Conservation (phyloP, 2,888 invertebrate genomes). For the Lasioglossum pauxillum region DNA sequence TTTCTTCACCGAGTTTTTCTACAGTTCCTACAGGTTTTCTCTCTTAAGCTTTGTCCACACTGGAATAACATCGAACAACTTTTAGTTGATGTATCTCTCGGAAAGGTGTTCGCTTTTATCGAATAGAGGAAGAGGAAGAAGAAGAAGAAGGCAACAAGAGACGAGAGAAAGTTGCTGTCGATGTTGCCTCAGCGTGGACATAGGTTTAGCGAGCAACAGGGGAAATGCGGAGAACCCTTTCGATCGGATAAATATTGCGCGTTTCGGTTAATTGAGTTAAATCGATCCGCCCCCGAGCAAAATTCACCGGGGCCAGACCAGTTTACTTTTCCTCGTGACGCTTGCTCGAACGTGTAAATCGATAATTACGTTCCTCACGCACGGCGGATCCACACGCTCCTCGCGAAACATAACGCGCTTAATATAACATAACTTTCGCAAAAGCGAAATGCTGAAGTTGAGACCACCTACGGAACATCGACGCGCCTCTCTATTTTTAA, state of each 20-base stretch:
- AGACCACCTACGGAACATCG: neutral
- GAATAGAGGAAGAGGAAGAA: neutral
- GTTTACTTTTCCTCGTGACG: conserved; percentile 11
- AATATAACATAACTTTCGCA: neutral
- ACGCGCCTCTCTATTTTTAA: neutral
- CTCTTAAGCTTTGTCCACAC: neutral
- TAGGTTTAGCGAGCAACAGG: neutral
- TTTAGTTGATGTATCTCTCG: neutral
- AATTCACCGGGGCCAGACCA: neutral
- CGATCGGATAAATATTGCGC: neutral
- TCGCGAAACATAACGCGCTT: neutral
- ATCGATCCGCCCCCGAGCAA: neutral
- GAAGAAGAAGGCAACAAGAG: neutral
- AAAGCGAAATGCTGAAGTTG: neutral
- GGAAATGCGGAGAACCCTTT: neutral
- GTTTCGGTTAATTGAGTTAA: neutral
- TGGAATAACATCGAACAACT: neutral
- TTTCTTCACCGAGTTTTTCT: neutral
- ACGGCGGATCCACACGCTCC: neutral
- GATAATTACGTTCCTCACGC: conserved; percentile 30
- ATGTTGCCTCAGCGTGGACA: neutral
- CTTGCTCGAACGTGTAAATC: conserved; percentile 31
- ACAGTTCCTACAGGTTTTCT: neutral
- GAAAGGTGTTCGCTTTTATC: neutral
- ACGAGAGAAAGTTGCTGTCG: neutral